A percentile compares a stretch with the other conserved stretches of the same genome.
These are phyloP conservation scores for Agelas oroides DNA, from an alignment of 37 sponge, comb jelly and placozoan species.

Conservation along the genomic window DNA sequence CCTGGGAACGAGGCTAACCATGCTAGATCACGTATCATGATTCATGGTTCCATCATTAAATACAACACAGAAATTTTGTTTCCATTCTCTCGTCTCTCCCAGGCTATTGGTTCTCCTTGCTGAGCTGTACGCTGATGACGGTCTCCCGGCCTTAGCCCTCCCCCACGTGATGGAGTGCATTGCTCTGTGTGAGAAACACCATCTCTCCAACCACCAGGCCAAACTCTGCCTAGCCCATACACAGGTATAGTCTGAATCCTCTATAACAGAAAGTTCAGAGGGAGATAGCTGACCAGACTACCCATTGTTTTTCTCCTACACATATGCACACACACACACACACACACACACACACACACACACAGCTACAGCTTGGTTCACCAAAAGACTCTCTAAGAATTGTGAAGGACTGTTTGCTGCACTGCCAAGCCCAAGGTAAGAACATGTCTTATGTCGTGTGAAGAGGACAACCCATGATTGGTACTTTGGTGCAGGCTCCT, in stretches of 20 bases:
- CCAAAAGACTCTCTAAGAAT: not conserved
- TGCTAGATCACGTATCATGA: not conserved
- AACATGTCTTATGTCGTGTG: no score
- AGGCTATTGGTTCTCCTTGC: conserved; percentile 11
- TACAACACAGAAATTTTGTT: no score
- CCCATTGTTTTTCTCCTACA: no score
- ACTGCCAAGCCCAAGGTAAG: not conserved
- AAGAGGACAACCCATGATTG: no score
- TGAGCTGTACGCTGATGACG: conserved; percentile 17
- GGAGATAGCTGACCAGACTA: not conserved
- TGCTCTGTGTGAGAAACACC: conserved; percentile 20
- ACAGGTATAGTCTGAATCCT: not conserved
- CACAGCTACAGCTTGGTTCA: conserved; percentile 5
- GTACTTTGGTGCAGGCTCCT: not conserved
- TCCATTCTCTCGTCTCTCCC: no score
- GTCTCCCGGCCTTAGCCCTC: conserved; percentile 11
- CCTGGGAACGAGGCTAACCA: no score
- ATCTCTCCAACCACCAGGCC: conserved; percentile 3
- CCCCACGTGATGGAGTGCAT: conserved; percentile 33
- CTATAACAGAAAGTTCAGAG: not conserved
- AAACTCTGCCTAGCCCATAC: conserved; percentile 17
- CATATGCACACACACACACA: no score
- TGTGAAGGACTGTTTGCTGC: not conserved
- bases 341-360: no score
- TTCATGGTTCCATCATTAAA: not conserved